A percentile compares a stretch with the other conserved stretches of the same genome.
phyloP scores from a whole-genome alignment of 2,113 vertebrate species.

The Phalacrocorax brasilianus region DNA sequence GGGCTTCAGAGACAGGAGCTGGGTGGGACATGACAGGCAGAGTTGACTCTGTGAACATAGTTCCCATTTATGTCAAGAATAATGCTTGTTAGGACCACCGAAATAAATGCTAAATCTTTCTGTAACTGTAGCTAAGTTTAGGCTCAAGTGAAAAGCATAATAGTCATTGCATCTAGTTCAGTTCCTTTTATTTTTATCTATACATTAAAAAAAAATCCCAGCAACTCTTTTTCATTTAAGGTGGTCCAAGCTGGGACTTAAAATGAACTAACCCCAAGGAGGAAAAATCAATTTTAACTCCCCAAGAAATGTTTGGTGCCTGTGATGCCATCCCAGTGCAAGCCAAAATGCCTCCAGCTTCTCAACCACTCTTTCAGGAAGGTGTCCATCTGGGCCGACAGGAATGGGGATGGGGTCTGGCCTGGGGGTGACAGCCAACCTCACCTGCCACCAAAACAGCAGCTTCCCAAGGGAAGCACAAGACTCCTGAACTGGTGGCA shows the following conservation, averaged over 20 bases:
- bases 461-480: background rate
- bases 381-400: fast-evolving
- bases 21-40: background rate
- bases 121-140: background rate
- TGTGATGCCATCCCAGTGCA: background rate
- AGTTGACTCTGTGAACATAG: background rate
- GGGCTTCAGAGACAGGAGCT: background rate
- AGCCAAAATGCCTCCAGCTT: background rate
- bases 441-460: background rate
- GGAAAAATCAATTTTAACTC: background rate
- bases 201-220: background rate
- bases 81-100: background rate
- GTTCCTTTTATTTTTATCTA: background rate
- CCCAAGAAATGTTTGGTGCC: background rate
- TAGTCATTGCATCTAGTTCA: background rate
- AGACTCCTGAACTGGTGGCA: background rate
- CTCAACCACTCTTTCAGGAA: background rate
- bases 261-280: background rate
- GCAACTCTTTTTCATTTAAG: background rate
- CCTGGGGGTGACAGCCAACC: fast-evolving
- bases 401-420: background rate
- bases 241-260: background rate
- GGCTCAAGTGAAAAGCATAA: background rate
- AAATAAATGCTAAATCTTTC: background rate
- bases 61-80: background rate